Base-by-base conservation (phyloP, 1,140 invertebrate genomes). In the Aleiodes sp. region DNA sequence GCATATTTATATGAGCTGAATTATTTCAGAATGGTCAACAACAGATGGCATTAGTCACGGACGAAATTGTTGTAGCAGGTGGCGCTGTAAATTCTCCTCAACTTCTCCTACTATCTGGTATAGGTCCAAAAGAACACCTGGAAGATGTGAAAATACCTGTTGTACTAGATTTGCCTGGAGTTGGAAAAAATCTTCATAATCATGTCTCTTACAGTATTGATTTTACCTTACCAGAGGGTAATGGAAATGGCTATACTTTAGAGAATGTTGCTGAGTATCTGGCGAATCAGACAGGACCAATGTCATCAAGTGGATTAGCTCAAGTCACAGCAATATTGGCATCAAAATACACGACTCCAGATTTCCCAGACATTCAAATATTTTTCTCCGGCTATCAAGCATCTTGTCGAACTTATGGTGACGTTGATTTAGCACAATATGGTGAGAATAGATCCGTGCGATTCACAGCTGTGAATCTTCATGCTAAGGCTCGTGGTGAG, bases 401-500 rank as follows among this genome's bases (percentile, higher is more conserved):
- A 0, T 43, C 70, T 1, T 88, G 86, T 70, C 67, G 71, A 88
- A 70, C n/a, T 80, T 84, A 1, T 65, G 76, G 52, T 35, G 83
- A 21, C 72, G 74, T n/a, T 75, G 87, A 64, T 52, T 24, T 77
- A 37, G 0, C 0, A 1, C 8, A 0, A 3, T 1, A 56, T 16
- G 7, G 43, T 3, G 0, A 59, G 1, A 12, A 69, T 7, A 65
- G 64, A 62, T 74, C 52, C 16, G 37, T 87, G 63, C 87, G 87
- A 1, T 87, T 93, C 24, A 88, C 88, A 1, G 89, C 90, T 2
- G 87, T 92, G 21, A 87, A 91, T 33, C 73, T 94, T 2, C 92
- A 92, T 74, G 92, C 94, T 0, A 90, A 90, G 68, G 95, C 94
- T 65, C 87, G 91, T 68, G 95, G 95, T n/a, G 90, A 89, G 57